phyloP scores from a whole-genome alignment of 2,113 vertebrate species.

The Oreochromis tanganicae region DNA sequence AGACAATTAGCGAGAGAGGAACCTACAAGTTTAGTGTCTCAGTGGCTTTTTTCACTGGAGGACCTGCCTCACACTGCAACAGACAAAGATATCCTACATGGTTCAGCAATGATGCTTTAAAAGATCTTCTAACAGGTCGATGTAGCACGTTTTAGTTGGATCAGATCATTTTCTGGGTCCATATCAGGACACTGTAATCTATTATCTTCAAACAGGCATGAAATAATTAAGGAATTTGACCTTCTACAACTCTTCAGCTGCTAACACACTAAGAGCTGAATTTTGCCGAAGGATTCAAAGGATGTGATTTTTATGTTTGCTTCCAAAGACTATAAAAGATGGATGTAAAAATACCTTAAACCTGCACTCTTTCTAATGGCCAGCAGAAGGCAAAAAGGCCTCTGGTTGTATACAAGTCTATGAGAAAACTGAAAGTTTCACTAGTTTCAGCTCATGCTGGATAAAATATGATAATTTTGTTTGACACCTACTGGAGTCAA shows the following conservation, averaged over 20 bases:
- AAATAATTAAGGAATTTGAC: neutral
- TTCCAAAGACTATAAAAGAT: neutral
- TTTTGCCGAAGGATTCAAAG: neutral
- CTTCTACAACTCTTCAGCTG: neutral
- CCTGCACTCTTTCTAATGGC: neutral
- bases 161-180: neutral
- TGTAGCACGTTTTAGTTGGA: neutral
- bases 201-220: neutral
- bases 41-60: neutral
- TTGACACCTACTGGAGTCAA: neutral
- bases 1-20: slow-evolving; percentile 44
- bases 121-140: neutral
- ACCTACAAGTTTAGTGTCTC: neutral
- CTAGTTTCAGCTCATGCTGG: neutral
- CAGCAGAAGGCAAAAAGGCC: neutral
- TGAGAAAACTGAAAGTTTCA: neutral
- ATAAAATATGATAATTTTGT: neutral
- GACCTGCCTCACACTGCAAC: neutral
- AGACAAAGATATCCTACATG: neutral
- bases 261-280: neutral
- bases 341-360: rapidly evolving
- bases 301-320: neutral
- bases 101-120: neutral
- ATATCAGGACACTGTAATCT: neutral
- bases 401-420: neutral